A percentile compares a stretch with the other conserved stretches of the same genome.
These are phyloP conservation scores for Drosophila hamatofila DNA, from an alignment of 2,888 invertebrate species.

Conservation along the genomic window DNA sequence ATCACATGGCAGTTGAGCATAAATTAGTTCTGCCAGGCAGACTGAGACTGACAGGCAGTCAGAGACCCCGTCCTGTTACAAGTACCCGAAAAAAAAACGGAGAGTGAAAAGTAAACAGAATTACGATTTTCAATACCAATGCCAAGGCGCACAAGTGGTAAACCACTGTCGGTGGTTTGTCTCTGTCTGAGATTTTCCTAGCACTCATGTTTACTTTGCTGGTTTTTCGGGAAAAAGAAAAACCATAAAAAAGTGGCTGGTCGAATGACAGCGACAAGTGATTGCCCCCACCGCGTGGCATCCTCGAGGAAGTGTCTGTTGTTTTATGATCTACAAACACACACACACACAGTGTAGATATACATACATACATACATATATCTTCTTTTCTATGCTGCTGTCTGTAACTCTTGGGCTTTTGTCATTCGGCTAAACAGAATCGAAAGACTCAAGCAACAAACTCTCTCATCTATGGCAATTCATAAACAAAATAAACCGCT, in stretches of 20 bases:
- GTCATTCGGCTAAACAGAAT: slow-evolving; percentile 25
- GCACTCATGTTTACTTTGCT: slow-evolving; percentile 53
- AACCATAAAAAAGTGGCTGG: slow-evolving; percentile 59
- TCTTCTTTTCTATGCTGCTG: slow-evolving; percentile 4
- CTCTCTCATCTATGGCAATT: slow-evolving; percentile 44
- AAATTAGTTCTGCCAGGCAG: slow-evolving; percentile 48
- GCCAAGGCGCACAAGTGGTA: slow-evolving; percentile 14
- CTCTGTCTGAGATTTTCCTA: slow-evolving; percentile 45
- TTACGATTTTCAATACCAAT: slow-evolving; percentile 16
- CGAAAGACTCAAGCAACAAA: slow-evolving; percentile 69
- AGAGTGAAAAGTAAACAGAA: slow-evolving; percentile 3
- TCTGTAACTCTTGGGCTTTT: slow-evolving; percentile 15
- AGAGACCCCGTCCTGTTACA: slow-evolving; percentile 42
- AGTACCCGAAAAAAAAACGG: slow-evolving; percentile 43
- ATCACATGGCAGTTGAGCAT: slow-evolving; percentile 32
- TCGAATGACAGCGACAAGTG: slow-evolving; percentile 70
- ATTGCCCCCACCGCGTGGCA: slow-evolving; percentile 35
- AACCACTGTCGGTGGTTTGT: slow-evolving; percentile 18
- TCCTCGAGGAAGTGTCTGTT: slow-evolving; percentile 39
- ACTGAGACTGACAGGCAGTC: neutral
- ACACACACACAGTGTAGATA: slow-evolving; percentile 1
- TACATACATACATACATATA: neutral
- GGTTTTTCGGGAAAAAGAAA: slow-evolving; percentile 48
- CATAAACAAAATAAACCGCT: slow-evolving; percentile 31
- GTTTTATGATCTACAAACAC: slow-evolving; percentile 30